Base-by-base conservation (phyloP, 2,888 invertebrate species). In the Perithous albicinctus region DNA sequence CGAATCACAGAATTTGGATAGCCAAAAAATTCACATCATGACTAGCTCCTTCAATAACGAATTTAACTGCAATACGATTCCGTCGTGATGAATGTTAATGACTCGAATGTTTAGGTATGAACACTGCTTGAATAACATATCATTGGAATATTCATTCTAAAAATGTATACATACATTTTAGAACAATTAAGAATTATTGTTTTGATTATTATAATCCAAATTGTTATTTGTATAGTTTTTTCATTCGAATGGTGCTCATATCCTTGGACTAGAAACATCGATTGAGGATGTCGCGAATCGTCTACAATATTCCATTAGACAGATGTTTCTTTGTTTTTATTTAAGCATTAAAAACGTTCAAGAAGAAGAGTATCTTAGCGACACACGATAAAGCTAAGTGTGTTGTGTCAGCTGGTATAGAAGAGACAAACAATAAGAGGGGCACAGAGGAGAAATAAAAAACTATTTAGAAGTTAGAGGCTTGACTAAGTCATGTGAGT, bases 401-500 rank as follows among this genome's bases (percentile, higher is more conserved):
- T 77, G 77, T 66, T 74, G 54, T 64, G 72, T 69, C 59, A 54
- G 73, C 38, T 78, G 66, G 32, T 15, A 32, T 70, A 61, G 77
- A 73, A 77, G 63, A 84, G 67, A 73, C 74, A 56, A 82, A 79
- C 63, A 48, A 80, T 73, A 64, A 80, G 59, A 83, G 83, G n/a
- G 73, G 56, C 63, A 70, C 32, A 80, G 72, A 78, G 76, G 76
- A 61, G 51, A 78, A 76, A 76, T 76, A 73, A 84, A 75, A 73
- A 78, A 67, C 56, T 69, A 61, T 85, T 72, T 86, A 88, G 86
- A 90, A 90, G 88, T 88, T 89, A 91, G 59, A 59, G 90, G 91
- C 88, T 92, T 91, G 92, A 89, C 90, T 92, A 91, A 89, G 88
- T 92, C 89, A 91, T 92, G 92, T 92, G 91, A 91, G 91, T 91